phyloP scores from a whole-genome alignment of 92 coral and sea anemone species.

The Palythoa grandiflora region DNA sequence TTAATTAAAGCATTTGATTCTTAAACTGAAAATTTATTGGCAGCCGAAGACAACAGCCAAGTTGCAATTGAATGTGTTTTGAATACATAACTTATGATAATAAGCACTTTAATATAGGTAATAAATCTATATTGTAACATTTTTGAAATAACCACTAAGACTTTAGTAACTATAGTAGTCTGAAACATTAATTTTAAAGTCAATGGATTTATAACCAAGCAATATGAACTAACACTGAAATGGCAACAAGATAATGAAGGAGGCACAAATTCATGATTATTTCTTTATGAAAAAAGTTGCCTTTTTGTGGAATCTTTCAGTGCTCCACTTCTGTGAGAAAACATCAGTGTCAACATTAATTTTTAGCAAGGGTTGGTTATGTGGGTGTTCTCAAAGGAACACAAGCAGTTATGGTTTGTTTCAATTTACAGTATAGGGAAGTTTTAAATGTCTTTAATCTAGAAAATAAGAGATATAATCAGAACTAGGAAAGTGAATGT shows the following conservation, averaged over 20 bases:
- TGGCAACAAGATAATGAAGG: neutral
- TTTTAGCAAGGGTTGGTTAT: neutral
- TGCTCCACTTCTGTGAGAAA: conserved; percentile 1
- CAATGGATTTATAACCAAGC: neutral
- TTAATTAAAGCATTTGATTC: too few species aligned
- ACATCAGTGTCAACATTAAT: neutral
- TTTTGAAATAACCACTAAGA: neutral
- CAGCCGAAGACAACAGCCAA: too few species aligned
- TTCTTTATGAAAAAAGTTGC: neutral
- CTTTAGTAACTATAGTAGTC: neutral
- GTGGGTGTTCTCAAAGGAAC: neutral
- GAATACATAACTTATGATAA: too few species aligned
- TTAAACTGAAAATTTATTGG: too few species aligned
- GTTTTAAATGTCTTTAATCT: too few species aligned
- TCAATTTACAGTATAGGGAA: too few species aligned
- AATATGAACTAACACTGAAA: neutral
- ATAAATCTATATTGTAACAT: neutral
- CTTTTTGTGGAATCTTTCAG: conserved; percentile 16
- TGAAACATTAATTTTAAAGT: neutral
- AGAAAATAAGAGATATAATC: too few species aligned
- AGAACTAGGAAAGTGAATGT: too few species aligned
- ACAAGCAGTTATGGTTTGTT: neutral
- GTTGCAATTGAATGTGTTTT: too few species aligned
- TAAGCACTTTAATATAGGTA: neutral
- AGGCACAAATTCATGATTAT: neutral